Percentiles rank a stretch among this genome's conserved stretches.
phyloP scores from a whole-genome alignment of 2,888 invertebrate genomes.

The Cepaea hortensis region DNA sequence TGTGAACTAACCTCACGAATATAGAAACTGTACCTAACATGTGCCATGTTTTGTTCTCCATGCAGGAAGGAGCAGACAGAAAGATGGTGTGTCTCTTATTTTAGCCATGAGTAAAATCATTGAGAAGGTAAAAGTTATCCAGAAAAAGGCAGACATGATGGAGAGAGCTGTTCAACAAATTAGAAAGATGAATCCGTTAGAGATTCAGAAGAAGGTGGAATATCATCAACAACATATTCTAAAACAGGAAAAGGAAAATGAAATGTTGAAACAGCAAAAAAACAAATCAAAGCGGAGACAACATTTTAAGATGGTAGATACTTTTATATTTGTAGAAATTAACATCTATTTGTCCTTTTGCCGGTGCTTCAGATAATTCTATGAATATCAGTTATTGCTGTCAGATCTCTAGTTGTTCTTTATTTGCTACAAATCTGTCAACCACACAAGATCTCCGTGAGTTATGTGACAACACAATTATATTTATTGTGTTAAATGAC shows the following conservation, averaged over 20 bases:
- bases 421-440: too few species aligned
- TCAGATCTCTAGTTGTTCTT: too few species aligned
- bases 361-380: too few species aligned
- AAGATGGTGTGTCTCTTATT: conserved; percentile 49
- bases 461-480: too few species aligned
- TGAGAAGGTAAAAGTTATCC: conserved; percentile 48
- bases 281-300: not conserved
- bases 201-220: not conserved
- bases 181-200: conserved; percentile 3
- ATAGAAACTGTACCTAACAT: too few species aligned
- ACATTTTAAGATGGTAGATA: conserved; percentile 33
- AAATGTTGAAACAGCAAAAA: not conserved
- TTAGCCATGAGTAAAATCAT: conserved; percentile 49
- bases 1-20: too few species aligned
- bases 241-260: not conserved
- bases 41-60: not conserved
- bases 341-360: too few species aligned
- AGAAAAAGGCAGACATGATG: conserved; percentile 47
- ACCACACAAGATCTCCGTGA: too few species aligned
- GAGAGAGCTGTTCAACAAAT: conserved; percentile 39
- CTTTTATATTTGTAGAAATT: too few species aligned
- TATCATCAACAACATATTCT: not conserved
- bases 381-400: too few species aligned
- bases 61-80: conserved; percentile 51
- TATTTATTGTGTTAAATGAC: too few species aligned